Conservation (phyloP, 2,888 invertebrate species). For the Theretra japonica region DNA sequence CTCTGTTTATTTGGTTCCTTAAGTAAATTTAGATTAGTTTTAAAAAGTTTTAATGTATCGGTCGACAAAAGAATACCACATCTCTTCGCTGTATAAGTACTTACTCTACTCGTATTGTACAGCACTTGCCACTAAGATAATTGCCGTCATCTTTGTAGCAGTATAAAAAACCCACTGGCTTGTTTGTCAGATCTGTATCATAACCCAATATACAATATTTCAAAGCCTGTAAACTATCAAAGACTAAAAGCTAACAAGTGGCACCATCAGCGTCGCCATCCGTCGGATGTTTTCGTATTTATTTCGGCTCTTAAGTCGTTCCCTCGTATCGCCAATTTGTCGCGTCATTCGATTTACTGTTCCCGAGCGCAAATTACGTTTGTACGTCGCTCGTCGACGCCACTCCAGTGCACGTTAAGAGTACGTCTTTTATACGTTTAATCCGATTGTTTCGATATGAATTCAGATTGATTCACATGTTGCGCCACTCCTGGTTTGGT, state of each 20-base stretch:
- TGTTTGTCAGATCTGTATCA: too few relatives aligned
- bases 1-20: too few relatives aligned
- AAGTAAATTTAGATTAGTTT: too few relatives aligned
- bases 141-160: too few relatives aligned
- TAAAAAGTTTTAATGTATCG: too few relatives aligned
- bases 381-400: neutral
- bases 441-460: neutral
- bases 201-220: too few relatives aligned
- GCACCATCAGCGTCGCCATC: neutral
- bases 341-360: conserved; percentile 20
- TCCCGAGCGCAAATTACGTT: conserved; percentile 19
- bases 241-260: neutral
- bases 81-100: too few relatives aligned
- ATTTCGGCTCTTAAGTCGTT: conserved; percentile 12
- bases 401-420: neutral
- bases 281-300: neutral
- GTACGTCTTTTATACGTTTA: neutral
- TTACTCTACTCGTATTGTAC: too few relatives aligned
- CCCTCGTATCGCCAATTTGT: conserved; percentile 17
- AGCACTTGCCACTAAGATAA: too few relatives aligned
- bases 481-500: neutral
- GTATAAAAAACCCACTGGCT: too few relatives aligned
- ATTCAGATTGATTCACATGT: conserved; percentile 1
- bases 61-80: too few relatives aligned
- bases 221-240: neutral